Conservation (phyloP, 2,888 invertebrate genomes). For the Neria commutata region DNA sequence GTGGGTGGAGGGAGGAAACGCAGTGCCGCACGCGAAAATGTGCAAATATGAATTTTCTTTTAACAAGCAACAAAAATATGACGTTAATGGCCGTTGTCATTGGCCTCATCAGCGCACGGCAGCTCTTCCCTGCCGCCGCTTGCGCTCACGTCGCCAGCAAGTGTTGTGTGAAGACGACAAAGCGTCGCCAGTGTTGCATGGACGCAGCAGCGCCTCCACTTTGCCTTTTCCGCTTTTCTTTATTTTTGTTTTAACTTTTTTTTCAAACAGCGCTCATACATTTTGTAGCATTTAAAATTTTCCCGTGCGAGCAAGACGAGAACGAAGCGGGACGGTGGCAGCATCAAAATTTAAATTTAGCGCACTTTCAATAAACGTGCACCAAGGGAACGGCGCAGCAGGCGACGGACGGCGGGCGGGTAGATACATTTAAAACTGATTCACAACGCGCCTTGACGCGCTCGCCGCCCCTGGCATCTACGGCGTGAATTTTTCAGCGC, state of each 20-base stretch:
- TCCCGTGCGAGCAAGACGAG: background rate
- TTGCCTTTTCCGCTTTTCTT: constrained; percentile 7
- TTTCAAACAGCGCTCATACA: constrained; percentile 5
- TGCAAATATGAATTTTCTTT: background rate
- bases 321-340: no score
- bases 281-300: background rate
- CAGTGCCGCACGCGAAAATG: no score
- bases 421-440: constrained; percentile 20
- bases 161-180: constrained; percentile 16
- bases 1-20: no score
- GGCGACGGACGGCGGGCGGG: background rate
- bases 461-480: background rate
- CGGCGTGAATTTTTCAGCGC: constrained; percentile 12
- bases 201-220: background rate
- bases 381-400: background rate
- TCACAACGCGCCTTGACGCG: constrained; percentile 9
- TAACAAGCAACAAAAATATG: constrained; percentile 28
- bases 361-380: constrained; percentile 12
- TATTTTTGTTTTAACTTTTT: constrained; percentile 16
- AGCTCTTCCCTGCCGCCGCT: background rate
- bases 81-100: constrained; percentile 31
- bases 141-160: background rate
- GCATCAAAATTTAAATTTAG: constrained; percentile 30
- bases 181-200: constrained; percentile 10
- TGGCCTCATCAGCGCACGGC: constrained; percentile 23